A percentile compares a stretch with the other conserved stretches of the same genome.
Conservation (phyloP, 2,797 vertebrate genomes). For the Microtus californicus region DNA sequence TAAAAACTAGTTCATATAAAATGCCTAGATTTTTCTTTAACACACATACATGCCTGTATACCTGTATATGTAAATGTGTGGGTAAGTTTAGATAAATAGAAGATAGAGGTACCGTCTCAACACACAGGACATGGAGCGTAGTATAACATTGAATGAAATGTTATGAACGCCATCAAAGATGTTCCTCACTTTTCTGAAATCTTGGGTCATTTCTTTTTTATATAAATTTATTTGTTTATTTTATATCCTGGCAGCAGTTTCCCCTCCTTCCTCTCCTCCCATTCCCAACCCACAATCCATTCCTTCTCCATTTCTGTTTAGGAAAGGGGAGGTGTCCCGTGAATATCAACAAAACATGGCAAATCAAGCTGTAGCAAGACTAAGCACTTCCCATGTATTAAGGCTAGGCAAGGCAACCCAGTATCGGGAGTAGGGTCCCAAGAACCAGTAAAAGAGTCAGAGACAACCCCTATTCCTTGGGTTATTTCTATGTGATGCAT, state of each 20-base stretch:
- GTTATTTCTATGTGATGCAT: neutral
- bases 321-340: neutral
- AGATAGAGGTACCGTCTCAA: neutral
- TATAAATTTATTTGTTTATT: neutral
- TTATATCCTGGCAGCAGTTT: neutral
- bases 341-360: neutral
- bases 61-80: neutral
- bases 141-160: slow-evolving; percentile 17
- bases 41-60: neutral
- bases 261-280: neutral
- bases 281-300: neutral
- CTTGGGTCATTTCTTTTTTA: neutral
- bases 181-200: slow-evolving; percentile 11
- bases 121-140: neutral
- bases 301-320: neutral
- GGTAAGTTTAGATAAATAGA: neutral
- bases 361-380: neutral
- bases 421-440: neutral
- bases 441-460: neutral
- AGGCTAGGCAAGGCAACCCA: neutral
- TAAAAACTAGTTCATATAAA: slow-evolving; percentile 27
- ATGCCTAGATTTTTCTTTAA: neutral
- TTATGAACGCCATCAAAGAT: slow-evolving; percentile 8
- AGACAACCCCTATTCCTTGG: neutral
- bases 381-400: neutral